Percentiles rank a stretch among this genome's conserved stretches.
These are phyloP conservation scores for Drosophila eohydei DNA, from an alignment of 2,888 invertebrate species.

Conservation along the genomic window DNA sequence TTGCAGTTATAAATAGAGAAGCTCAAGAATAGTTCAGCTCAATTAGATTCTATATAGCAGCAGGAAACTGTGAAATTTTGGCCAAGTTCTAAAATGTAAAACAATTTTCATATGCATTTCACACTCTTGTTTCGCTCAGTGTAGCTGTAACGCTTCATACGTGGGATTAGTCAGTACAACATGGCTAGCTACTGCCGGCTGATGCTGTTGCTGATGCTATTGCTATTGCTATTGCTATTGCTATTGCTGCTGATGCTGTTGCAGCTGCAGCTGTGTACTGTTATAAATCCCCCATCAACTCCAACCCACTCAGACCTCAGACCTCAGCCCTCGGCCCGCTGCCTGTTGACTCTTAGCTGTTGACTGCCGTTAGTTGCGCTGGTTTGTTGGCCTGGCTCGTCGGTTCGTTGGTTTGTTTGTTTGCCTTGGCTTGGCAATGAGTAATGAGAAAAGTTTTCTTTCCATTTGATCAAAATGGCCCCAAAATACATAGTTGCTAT, in stretches of 20 bases:
- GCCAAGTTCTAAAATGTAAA: background rate
- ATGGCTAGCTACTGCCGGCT: conserved; percentile 53
- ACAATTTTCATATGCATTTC: background rate
- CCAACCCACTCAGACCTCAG: background rate
- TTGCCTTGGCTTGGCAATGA: conserved; percentile 74
- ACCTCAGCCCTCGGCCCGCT: background rate
- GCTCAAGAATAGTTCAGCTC: background rate
- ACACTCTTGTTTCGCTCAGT: conserved; percentile 21
- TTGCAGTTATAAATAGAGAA: background rate
- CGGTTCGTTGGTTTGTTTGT: conserved; percentile 54
- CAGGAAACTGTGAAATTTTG: no score
- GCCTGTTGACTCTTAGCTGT: conserved; percentile 75
- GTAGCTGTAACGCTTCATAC: conserved; percentile 46
- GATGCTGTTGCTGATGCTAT: conserved; percentile 31
- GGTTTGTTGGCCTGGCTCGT: conserved; percentile 55
- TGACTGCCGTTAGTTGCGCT: conserved; percentile 73
- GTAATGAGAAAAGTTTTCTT: conserved; percentile 81
- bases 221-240: conserved; percentile 21
- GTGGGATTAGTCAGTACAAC: conserved; percentile 71
- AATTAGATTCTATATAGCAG: background rate
- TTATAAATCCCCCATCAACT: conserved; percentile 69
- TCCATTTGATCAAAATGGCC: conserved; percentile 76
- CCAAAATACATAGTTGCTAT: conserved; percentile 70
- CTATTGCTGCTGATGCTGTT: conserved; percentile 29
- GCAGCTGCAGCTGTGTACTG: conserved; percentile 67